Base-by-base conservation (phyloP, 2,113 vertebrate genomes). In the Phylloscopus trochilus region DNA sequence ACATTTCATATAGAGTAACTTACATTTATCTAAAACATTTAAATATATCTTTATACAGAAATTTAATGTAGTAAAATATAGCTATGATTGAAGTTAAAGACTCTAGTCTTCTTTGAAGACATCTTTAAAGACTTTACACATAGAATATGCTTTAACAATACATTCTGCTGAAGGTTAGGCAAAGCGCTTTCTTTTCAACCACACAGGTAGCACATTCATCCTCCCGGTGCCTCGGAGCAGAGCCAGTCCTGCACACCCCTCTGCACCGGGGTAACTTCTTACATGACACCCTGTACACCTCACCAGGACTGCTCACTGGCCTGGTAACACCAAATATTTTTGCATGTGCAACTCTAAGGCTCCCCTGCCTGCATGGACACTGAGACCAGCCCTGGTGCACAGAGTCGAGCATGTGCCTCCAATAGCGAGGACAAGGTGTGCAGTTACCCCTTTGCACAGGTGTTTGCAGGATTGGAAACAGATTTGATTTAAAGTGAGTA, bases 61-160 rank as follows among this genome's bases (percentile, higher is more conserved):
- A 96, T 97, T 98, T 98, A 97, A 97, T 98, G 97, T 98, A 98
- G 97, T 98, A 98, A 98, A 98, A 98, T 98, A 98, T 98, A 98
- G 97, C 98, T 98, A 98, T 98, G 98, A 96, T 97, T 98, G 98
- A 98, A 93, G 93, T 98, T 98, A 98, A 97, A 98, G 98, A 98
- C 97, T 98, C 97, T 98, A 97, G 97, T 98, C 98, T 98, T 98
- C 98, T 98, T 93, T 98, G 98, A 98, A 98, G 98, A 98, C 98
- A 98, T 96, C 97, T 98, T 98, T 98, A 98, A 98, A 98, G 94
- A 96, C 92, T 96, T 98, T 98, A 98, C 97, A 98, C 97, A 98
- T 97, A 97, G 97, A 98, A 97, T 97, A 98, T 96, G 96, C 96
- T 98, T 97, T 97, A 95, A 97, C 97, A 98, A 98, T 98, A 98